phyloP scores from a whole-genome alignment of 2,113 vertebrate genomes.

The Callaeas wilsoni region DNA sequence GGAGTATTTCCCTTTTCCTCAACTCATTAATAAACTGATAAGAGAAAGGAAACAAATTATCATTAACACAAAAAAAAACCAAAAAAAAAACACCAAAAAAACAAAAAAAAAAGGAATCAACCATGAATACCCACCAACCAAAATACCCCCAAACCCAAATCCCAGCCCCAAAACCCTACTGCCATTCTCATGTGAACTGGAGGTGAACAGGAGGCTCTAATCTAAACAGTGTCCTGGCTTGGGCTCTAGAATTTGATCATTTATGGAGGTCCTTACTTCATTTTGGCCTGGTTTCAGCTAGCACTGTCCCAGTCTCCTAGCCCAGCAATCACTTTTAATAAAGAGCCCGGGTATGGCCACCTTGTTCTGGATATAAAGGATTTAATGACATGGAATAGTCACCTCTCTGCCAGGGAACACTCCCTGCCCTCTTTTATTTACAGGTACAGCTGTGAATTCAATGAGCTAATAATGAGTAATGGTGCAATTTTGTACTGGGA shows the following conservation, averaged over 20 bases:
- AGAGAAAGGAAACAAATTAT: background rate
- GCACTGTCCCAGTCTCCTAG: background rate
- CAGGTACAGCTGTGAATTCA: conserved; percentile 5
- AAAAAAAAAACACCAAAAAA: background rate
- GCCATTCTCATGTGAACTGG: background rate
- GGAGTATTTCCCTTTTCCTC: background rate
- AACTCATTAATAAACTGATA: background rate
- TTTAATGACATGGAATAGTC: background rate
- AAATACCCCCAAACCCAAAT: background rate
- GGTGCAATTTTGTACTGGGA: background rate
- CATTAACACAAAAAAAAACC: background rate
- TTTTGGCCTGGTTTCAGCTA: background rate
- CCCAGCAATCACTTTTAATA: background rate
- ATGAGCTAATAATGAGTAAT: background rate
- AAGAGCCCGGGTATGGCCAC: background rate
- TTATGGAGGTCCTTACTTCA: background rate
- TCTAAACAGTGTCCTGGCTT: background rate
- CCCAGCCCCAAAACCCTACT: background rate
- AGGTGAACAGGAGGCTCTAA: background rate
- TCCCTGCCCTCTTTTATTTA: background rate
- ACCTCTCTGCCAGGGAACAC: background rate
- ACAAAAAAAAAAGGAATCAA: background rate
- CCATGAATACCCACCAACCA: background rate
- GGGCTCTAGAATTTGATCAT: background rate
- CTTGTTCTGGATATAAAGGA: background rate